Percentiles rank a stretch among this genome's conserved stretches.
Evolutionary conservation across 2,888 invertebrate species (phyloP).

Genomic region (Drosophila helvetica): DNA sequence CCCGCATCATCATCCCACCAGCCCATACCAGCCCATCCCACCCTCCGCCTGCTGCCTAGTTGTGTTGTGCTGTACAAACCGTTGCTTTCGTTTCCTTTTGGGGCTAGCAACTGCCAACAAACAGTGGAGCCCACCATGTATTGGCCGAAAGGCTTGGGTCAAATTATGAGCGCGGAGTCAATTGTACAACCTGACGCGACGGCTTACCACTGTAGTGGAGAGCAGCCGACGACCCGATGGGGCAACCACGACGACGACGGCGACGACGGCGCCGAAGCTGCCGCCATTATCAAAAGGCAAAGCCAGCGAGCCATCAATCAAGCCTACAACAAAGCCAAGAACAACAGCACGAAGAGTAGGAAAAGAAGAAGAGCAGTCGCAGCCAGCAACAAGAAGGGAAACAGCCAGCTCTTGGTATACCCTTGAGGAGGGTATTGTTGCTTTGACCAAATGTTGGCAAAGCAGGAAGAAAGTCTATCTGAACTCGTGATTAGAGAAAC

Average conservation of each 20-base stretch:
- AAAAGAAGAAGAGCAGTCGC: conserved; percentile 2
- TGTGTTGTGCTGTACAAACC: conserved; percentile 28
- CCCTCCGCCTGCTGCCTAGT: not conserved
- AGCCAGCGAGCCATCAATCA: conserved; percentile 72
- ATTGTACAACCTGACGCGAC: conserved; percentile 69
- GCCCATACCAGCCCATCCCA: conserved; percentile 2
- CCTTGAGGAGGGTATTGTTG: not conserved
- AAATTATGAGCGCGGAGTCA: conserved; percentile 68
- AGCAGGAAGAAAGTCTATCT: conserved; percentile 1
- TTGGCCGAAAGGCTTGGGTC: conserved; percentile 67
- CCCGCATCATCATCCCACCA: not conserved
- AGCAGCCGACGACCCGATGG: conserved; percentile 21
- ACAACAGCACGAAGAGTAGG: conserved; percentile 15
- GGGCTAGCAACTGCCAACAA: conserved; percentile 30
- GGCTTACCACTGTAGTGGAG: conserved; percentile 61
- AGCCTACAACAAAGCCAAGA: conserved; percentile 62
- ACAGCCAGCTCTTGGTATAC: conserved; percentile 26
- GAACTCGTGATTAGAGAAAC: not conserved
- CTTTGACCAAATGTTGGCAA: not conserved
- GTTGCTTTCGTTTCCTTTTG: conserved; percentile 43
- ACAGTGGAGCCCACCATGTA: conserved; percentile 63
- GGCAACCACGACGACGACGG: conserved; percentile 4
- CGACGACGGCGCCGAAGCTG: conserved; percentile 28
- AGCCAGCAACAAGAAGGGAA: conserved; percentile 35
- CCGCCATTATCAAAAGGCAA: conserved; percentile 76